These are phyloP conservation scores for Excalfactoria chinensis DNA, from an alignment of 2,113 vertebrate species.

Conservation along the genomic window DNA sequence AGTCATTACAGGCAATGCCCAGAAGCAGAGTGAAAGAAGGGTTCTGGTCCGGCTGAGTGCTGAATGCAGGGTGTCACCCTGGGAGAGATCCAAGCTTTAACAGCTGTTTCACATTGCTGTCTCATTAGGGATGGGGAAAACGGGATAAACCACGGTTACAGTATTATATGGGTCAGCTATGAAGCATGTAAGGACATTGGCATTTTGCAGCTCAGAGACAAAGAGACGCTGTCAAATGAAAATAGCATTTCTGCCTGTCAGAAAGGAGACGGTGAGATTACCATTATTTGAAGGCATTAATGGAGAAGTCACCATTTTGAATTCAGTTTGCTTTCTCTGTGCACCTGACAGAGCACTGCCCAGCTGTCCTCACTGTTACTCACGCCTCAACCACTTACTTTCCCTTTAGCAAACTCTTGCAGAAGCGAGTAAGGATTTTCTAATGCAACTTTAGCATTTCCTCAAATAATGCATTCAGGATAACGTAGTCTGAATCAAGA, in stretches of 20 bases:
- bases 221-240: background rate
- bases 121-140: conserved; percentile 10
- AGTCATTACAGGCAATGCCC: background rate
- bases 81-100: conserved; percentile 8
- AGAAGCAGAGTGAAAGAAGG: background rate
- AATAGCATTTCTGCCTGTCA: conserved; percentile 17
- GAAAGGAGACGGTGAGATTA: conserved; percentile 3
- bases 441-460: background rate
- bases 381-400: background rate
- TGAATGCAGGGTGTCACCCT: conserved; percentile 6
- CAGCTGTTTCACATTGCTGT: conserved; percentile 45
- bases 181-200: conserved; percentile 34
- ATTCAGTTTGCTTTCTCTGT: conserved; percentile 31
- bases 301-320: conserved; percentile 21
- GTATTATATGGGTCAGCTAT: conserved; percentile 37
- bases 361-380: background rate
- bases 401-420: background rate
- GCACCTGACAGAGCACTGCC: background rate
- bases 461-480: background rate
- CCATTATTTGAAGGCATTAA: conserved; percentile 14
- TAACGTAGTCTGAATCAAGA: background rate
- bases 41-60: background rate
- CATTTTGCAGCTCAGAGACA: conserved; percentile 26
- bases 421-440: background rate
- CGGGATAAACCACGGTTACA: conserved; percentile 5